Conservation (phyloP, 2,113 vertebrate genomes). For the Osmerus mordax region DNA sequence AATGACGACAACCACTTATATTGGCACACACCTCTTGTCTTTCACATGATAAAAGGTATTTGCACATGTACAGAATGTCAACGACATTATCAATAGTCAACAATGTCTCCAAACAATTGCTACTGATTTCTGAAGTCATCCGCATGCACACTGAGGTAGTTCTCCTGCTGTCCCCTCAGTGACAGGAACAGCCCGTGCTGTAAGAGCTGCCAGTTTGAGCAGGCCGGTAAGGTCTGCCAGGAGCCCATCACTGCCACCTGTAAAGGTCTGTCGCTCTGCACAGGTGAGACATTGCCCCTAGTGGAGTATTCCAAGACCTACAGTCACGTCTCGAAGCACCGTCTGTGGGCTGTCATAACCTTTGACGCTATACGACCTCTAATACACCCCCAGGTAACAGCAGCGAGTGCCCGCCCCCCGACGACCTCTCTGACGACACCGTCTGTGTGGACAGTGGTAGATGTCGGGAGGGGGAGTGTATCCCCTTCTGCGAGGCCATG, state of each 20-base stretch:
- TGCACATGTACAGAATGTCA: too few relatives aligned
- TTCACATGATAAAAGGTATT: too few relatives aligned
- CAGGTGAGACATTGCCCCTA: slow-evolving; percentile 74
- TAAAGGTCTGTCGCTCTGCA: slow-evolving; percentile 88
- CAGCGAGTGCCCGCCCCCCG: slow-evolving; percentile 88
- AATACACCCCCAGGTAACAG: slow-evolving; percentile 73
- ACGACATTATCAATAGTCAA: too few relatives aligned
- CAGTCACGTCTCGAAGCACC: not conserved
- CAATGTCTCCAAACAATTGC: too few relatives aligned
- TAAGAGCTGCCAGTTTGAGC: slow-evolving; percentile 82
- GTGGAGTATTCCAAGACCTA: slow-evolving; percentile 18
- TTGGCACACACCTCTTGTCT: too few relatives aligned
- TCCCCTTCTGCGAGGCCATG: slow-evolving; percentile 89
- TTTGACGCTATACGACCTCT: not conserved
- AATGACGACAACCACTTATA: too few relatives aligned
- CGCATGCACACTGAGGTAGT: not conserved
- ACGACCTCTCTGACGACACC: slow-evolving; percentile 76
- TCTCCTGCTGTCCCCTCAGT: slow-evolving; percentile 59
- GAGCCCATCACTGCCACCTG: slow-evolving; percentile 94
- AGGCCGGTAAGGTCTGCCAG: slow-evolving; percentile 83
- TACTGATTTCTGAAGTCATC: not conserved
- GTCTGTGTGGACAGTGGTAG: slow-evolving; percentile 88
- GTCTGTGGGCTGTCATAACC: not conserved
- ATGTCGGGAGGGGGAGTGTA: slow-evolving; percentile 84
- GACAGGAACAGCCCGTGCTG: slow-evolving; percentile 97